A percentile compares a stretch with the other conserved stretches of the same genome.
These are phyloP conservation scores for Etheostoma spectabile DNA, from an alignment of 2,113 vertebrate genomes.

Conservation along the genomic window DNA sequence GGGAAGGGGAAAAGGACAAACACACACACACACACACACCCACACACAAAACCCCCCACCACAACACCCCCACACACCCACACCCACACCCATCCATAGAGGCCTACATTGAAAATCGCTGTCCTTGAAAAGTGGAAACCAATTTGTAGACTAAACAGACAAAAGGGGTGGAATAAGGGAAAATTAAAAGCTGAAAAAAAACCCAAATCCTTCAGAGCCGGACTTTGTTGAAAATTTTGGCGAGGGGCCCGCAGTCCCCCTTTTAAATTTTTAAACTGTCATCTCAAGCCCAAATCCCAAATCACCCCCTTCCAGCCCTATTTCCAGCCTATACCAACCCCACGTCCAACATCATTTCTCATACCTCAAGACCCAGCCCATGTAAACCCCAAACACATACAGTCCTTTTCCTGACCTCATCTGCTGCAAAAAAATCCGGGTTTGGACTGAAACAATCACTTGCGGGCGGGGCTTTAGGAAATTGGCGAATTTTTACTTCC, in stretches of 20 bases:
- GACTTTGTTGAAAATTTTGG: constrained; percentile 55
- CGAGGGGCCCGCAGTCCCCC: too few species aligned
- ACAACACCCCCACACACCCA: too few species aligned
- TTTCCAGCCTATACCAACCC: constrained; percentile 14
- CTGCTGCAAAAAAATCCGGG: too few species aligned
- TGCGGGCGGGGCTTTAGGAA: too few species aligned
- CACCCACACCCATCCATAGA: too few species aligned
- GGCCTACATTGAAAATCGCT: constrained; percentile 57
- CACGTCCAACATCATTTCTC: constrained; percentile 3
- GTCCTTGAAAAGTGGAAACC: constrained; percentile 13
- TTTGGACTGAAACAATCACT: too few species aligned
- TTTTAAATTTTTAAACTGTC: too few species aligned
- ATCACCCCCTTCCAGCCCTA: constrained; percentile 2
- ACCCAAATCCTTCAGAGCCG: constrained; percentile 43
- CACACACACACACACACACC: not conserved
- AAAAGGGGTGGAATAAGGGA: constrained; percentile 15
- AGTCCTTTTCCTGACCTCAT: constrained; percentile 28
- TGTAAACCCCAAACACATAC: constrained; percentile 38
- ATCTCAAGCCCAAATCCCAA: too few species aligned
- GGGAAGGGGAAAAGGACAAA: too few species aligned
- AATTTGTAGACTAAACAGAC: constrained; percentile 18
- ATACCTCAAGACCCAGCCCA: constrained; percentile 10
- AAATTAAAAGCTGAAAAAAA: constrained; percentile 61
- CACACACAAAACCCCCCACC: not conserved
- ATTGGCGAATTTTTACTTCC: too few species aligned